phyloP scores from a whole-genome alignment of 2,888 invertebrate genomes.

The Dyspetes luteomarginatus region DNA sequence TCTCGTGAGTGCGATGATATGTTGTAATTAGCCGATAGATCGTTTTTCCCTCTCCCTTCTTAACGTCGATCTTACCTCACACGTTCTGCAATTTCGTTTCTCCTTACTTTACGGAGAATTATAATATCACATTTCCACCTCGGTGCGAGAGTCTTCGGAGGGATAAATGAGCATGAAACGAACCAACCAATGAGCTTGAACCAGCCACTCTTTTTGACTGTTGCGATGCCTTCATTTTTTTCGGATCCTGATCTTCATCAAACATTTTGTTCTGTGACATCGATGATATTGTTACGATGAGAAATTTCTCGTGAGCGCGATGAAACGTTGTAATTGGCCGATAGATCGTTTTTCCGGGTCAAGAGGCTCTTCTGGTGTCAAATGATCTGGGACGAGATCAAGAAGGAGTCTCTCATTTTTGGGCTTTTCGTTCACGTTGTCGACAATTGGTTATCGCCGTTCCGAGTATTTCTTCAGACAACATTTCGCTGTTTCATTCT shows the following conservation, averaged over 20 bases:
- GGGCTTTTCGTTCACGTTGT: constrained; percentile 41
- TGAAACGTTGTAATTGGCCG: constrained; percentile 53
- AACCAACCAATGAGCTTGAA: constrained; percentile 4
- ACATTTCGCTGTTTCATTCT: constrained; percentile 18
- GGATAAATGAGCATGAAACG: constrained; percentile 1
- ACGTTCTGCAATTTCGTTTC: not conserved
- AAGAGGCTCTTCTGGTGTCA: constrained; percentile 38
- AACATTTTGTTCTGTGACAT: not conserved
- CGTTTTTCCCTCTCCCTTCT: not conserved
- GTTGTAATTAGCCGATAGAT: constrained; percentile 35
- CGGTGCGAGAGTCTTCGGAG: not conserved
- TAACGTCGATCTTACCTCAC: constrained; percentile 5
- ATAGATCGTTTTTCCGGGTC: constrained; percentile 50
- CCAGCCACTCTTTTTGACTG: too few relatives aligned
- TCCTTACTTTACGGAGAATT: not conserved
- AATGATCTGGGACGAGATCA: constrained; percentile 31
- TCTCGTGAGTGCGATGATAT: constrained; percentile 42
- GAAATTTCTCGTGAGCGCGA: constrained; percentile 10
- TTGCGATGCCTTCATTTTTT: not conserved
- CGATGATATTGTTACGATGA: not conserved
- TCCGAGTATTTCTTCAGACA: constrained; percentile 9
- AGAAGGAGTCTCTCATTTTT: not conserved
- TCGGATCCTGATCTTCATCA: not conserved
- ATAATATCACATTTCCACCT: not conserved
- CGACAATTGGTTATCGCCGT: constrained; percentile 56